A percentile compares a stretch with the other conserved stretches of the same genome.
These are phyloP conservation scores for Diploptera punctata DNA, from an alignment of 2,888 invertebrate species.

Conservation along the genomic window DNA sequence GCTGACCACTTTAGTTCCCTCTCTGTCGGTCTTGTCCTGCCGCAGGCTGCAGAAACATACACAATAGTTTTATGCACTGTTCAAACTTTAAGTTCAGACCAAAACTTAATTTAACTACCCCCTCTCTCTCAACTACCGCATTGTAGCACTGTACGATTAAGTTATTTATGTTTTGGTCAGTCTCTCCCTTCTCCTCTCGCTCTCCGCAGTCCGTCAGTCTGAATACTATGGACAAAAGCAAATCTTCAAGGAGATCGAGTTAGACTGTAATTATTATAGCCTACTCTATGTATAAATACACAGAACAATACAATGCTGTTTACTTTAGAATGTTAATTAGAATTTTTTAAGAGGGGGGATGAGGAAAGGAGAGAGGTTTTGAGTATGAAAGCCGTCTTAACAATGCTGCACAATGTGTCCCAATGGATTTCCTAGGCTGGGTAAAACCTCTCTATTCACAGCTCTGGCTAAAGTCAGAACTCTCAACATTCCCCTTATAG, in stretches of 20 bases:
- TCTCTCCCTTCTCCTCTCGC: not conserved
- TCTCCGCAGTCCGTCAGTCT: slow-evolving; percentile 8
- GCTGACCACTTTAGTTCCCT: slow-evolving; percentile 23
- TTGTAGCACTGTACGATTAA: slow-evolving; percentile 31
- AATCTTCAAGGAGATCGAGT: slow-evolving; percentile 26
- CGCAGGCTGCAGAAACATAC: slow-evolving; percentile 13
- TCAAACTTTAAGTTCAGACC: slow-evolving; percentile 25
- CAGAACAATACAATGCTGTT: slow-evolving; percentile 21
- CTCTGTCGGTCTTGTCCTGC: not conserved
- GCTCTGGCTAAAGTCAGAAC: not conserved
- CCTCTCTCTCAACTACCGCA: not conserved
- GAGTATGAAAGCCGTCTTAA: slow-evolving; percentile 16
- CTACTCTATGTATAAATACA: slow-evolving; percentile 19
- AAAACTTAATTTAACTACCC: slow-evolving; percentile 30
- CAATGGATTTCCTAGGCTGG: slow-evolving; percentile 6
- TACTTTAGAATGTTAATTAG: slow-evolving; percentile 30
- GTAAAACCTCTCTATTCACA: slow-evolving; percentile 18
- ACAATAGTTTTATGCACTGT: slow-evolving; percentile 30
- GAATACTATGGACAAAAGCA: slow-evolving; percentile 26
- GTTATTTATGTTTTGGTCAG: slow-evolving; percentile 39
- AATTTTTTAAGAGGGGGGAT: slow-evolving; percentile 8
- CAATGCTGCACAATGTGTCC: slow-evolving; percentile 20
- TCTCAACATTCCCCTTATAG: not conserved
- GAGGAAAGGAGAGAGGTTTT: slow-evolving; percentile 3
- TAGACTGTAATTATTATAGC: slow-evolving; percentile 25